phyloP scores from a whole-genome alignment of 1,140 invertebrate genomes.

The Drosophila ogumai region DNA sequence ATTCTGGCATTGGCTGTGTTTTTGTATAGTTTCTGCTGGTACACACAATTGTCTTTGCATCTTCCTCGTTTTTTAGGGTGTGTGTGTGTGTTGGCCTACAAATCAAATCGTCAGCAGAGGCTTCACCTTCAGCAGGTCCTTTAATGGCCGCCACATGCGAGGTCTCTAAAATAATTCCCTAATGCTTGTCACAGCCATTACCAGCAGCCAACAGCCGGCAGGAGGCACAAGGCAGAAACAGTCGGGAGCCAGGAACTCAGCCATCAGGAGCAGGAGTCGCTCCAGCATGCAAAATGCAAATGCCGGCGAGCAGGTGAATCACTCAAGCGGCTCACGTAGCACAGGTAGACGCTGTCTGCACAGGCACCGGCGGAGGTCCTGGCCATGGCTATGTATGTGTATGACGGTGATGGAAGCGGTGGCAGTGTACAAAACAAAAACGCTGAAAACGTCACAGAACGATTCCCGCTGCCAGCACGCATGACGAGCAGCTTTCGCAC shows the following conservation, averaged over 20 bases:
- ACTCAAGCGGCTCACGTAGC: constrained; percentile 58
- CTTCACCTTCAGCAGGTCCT: constrained; percentile 47
- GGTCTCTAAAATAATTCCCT: constrained; percentile 57
- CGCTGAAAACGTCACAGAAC: constrained; percentile 54
- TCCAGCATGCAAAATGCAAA: constrained; percentile 60
- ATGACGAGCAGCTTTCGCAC: constrained; percentile 60
- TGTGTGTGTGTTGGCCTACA: constrained; percentile 34
- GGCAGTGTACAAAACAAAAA: constrained; percentile 56
- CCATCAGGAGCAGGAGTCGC: constrained; percentile 27
- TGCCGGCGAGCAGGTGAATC: constrained; percentile 58
- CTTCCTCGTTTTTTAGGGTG: constrained; percentile 12
- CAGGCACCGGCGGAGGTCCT: neutral
- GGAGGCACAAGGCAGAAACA: constrained; percentile 4
- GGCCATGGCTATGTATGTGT: neutral
- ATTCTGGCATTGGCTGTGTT: constrained; percentile 43
- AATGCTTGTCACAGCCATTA: constrained; percentile 63
- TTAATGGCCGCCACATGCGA: constrained; percentile 68
- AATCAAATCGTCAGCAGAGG: constrained; percentile 64
- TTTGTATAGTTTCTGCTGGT: constrained; percentile 20
- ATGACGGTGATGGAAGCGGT: constrained; percentile 3
- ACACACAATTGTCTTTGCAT: constrained; percentile 19
- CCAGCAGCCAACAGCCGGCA: constrained; percentile 39
- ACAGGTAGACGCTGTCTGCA: constrained; percentile 41
- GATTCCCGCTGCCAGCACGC: constrained; percentile 57
- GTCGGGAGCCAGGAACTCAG: constrained; percentile 10